Evolutionary conservation across 2,113 vertebrate species (phyloP), one percentile per base, ranked within the genome.

Genomic region (western clawed frog (Xenopus tropicalis)): DNA sequence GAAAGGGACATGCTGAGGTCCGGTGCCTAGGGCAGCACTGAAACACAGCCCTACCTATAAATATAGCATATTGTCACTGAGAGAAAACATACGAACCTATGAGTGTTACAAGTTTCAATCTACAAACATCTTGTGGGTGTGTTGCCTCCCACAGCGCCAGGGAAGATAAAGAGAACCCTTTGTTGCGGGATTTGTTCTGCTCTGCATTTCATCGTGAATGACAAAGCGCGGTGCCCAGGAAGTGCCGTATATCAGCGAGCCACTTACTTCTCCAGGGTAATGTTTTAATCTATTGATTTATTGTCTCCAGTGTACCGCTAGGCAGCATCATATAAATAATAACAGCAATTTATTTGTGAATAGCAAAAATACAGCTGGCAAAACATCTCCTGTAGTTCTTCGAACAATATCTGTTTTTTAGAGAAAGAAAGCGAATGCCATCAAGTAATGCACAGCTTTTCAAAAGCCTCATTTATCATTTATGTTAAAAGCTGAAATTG

Each of bases 221-320:
- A 54, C 9, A 54, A 54, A 54, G 6, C 4, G n/a, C n/a, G 16
- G 17, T 54, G 14, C 19, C 52, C 52, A n/a, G 52, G 52, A n/a
- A 54, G 52, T n/a, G 16, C 14, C 52, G n/a, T 54, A 17, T 4
- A 54, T 54, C 52, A 54, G 52, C 16, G 10, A 54, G 52, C 52
- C 19, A 54, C 52, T 54, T 54, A 54, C 16, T 17, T 17, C 19
- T 54, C 19, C n/a, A 20, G 52, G 16, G 19, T 54, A 54, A 54
- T n/a, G 52, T 54, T 54, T 54, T 54, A 54, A 54, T 54, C 52
- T 54, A 54, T 54, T 54, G 52, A 54, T 54, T 54, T 54, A 54
- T 54, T 54, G 52, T 54, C 52, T 54, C 52, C 46, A 54, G 4
- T 10, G 52, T 19, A 4, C 52, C 17, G 19, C 52, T 54, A n/a